Conservation (phyloP, 2,888 invertebrate genomes). For the Lysandra coridon region DNA sequence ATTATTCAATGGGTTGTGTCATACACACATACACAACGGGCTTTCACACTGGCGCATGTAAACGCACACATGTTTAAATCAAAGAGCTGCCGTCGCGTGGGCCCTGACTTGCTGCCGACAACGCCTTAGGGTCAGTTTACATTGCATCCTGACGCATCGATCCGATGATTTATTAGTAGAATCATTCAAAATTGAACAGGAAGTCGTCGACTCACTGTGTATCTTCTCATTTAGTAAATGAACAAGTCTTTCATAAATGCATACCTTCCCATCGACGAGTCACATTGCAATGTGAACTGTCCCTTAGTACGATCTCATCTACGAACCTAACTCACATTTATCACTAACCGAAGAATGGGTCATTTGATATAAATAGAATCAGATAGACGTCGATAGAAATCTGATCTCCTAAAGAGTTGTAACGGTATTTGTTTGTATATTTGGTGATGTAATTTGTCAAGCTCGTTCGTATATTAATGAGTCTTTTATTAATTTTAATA, state of each 20-base stretch:
- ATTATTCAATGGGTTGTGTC: slow-evolving; percentile 21
- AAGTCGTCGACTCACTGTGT: too few relatives aligned
- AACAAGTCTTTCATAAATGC: too few relatives aligned
- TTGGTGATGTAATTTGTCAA: background rate
- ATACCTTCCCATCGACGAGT: background rate
- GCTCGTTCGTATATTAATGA: background rate
- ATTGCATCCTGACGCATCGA: too few relatives aligned
- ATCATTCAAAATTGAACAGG: too few relatives aligned
- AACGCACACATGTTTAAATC: background rate
- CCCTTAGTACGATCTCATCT: background rate
- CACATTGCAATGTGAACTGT: background rate
- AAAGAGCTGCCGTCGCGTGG: slow-evolving; percentile 29
- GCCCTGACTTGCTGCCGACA: background rate
- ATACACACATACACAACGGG: background rate
- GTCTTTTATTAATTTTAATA: too few relatives aligned
- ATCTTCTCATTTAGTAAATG: too few relatives aligned
- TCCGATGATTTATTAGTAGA: too few relatives aligned
- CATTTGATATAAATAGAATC: slow-evolving; percentile 12
- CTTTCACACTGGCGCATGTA: background rate
- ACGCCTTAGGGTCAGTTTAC: background rate
- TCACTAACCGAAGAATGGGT: background rate
- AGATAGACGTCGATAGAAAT: slow-evolving; percentile 7
- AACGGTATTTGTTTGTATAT: background rate
- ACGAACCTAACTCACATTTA: background rate
- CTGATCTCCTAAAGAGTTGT: background rate